Base-by-base conservation (phyloP, 1,140 invertebrate genomes). In the Diorhabda elongata region DNA sequence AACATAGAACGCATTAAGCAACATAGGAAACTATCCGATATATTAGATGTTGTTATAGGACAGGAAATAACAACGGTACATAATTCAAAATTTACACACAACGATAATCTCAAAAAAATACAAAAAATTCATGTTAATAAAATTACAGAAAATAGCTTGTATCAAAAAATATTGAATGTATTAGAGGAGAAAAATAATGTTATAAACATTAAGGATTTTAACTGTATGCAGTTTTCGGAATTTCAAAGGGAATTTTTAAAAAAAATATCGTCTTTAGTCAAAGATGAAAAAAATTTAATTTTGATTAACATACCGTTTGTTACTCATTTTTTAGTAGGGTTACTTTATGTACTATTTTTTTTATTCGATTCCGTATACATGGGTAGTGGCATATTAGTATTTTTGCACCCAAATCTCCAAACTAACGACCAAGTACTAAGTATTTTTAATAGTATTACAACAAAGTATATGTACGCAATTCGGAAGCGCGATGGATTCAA, bases 271-370 rank as follows among this genome's bases (percentile, higher is more conserved):
- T 43, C 4, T 9, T 58, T 68, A 61, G 41, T 75, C 7, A 11
- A 69, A n/a, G 26, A 43, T 11, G 26, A 68, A 6, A 73, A 74
- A 57, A 74, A 77, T 72, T 57, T 78, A 42, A 45, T 79, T 4
- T 66, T 78, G 42, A 42, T 77, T 6, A 69, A 72, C 60, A 64
- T 77, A 6, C 77, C 78, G 5, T 73, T 79, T 56, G 44, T 77
- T 7, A 79, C 78, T 5, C 73, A 75, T 71, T 77, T 79, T 68
- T 44, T 77, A 5, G 78, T 74, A 44, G 73, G 74, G 5, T 64
- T 79, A 42, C 68, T 77, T 66, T 74, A 67, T 66, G 52, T 77
- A 41, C 58, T 79, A 57, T 64, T 71, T 9, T 69, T 59, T 57
- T 64, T 52, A 52, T 79, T 70, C 68, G 52, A 73, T 59, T 56